Conservation (phyloP, 1,140 invertebrate genomes). For the Aradophagus sp. region DNA sequence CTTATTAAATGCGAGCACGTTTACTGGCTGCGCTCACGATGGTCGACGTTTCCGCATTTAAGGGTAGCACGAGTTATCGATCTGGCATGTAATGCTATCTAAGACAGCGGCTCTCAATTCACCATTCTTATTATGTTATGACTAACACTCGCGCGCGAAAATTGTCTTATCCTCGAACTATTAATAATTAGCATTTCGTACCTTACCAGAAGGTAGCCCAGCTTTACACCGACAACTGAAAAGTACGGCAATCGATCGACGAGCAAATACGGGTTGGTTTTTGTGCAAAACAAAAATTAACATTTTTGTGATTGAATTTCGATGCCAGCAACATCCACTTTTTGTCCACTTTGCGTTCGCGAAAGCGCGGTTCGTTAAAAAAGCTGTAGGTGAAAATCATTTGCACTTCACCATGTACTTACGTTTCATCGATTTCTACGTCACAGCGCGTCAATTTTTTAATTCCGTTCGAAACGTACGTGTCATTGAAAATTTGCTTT, state of each 20-base stretch:
- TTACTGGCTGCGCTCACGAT: slow-evolving; percentile 59
- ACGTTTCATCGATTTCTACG: slow-evolving; percentile 21
- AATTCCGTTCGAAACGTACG: slow-evolving; percentile 7
- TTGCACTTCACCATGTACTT: not conserved
- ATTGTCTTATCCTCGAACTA: not conserved
- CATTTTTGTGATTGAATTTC: too few species aligned
- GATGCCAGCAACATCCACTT: too few species aligned
- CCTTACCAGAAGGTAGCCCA: too few species aligned
- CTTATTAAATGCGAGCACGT: slow-evolving; percentile 47
- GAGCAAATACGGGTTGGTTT: too few species aligned
- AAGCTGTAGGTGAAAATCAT: not conserved
- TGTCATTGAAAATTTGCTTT: slow-evolving; percentile 16
- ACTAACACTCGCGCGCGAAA: not conserved
- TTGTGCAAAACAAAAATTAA: too few species aligned
- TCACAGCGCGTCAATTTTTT: slow-evolving; percentile 22
- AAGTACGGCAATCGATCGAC: too few species aligned
- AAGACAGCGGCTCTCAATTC: slow-evolving; percentile 67
- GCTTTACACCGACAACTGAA: too few species aligned
- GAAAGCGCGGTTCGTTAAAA: not conserved
- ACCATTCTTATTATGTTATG: slow-evolving; percentile 35
- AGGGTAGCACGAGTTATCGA: slow-evolving; percentile 65
- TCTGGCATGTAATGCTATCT: slow-evolving; percentile 68
- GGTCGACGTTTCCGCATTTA: slow-evolving; percentile 66
- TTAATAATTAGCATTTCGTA: too few species aligned
- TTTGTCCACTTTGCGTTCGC: too few species aligned